Percentiles rank a stretch among this genome's conserved stretches.
Evolutionary conservation across 2,113 vertebrate genomes (phyloP).

Genomic region (Muntiacus reevesi): DNA sequence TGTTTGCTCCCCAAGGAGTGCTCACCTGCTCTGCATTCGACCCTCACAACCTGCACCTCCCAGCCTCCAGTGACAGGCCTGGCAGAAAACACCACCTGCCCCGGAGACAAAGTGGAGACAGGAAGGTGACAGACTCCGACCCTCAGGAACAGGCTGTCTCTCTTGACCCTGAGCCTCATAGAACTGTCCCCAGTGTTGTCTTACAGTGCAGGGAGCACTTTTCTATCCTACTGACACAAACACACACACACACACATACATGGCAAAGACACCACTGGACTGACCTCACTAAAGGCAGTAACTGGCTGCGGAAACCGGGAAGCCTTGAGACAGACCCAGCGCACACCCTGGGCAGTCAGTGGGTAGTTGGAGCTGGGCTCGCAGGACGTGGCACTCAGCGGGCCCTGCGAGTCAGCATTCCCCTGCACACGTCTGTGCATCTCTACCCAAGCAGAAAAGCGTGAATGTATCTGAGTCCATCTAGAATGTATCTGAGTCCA

Average conservation of each 20-base stretch:
- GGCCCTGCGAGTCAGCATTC: too few relatives aligned
- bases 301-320: fast-evolving
- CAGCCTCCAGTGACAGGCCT: not conserved
- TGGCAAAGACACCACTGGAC: not conserved
- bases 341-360: not conserved
- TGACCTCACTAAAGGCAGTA: not conserved
- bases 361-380: fast-evolving
- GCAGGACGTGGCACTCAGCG: too few relatives aligned
- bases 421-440: too few relatives aligned
- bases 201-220: not conserved
- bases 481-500: too few relatives aligned
- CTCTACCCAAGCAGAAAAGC: too few relatives aligned
- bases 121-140: fast-evolving
- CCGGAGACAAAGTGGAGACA: not conserved
- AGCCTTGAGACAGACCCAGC: not conserved
- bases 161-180: not conserved
- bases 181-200: not conserved
- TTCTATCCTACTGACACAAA: not conserved
- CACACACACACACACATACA: not conserved
- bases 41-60: not conserved
- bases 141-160: not conserved
- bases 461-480: too few relatives aligned
- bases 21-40: not conserved
- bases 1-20: not conserved
- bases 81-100: not conserved